A percentile compares a stretch with the other conserved stretches of the same genome.
Conservation (phyloP, 2,113 vertebrate species). For the Rhea americana region DNA sequence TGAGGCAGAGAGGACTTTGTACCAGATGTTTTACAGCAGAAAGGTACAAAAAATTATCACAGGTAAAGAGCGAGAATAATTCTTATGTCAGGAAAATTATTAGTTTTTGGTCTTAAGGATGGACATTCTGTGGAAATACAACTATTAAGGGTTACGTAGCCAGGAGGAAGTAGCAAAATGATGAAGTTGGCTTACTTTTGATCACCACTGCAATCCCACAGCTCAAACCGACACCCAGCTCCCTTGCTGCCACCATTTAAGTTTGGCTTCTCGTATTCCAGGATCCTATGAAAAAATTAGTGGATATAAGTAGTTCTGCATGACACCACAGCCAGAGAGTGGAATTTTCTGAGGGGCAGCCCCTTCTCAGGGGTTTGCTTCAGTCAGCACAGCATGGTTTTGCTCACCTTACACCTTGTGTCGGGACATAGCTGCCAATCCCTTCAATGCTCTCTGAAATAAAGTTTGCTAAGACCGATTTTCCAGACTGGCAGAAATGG, state of each 20-base stretch:
- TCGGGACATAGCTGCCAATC: slow-evolving; percentile 88
- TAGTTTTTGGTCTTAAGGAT: not conserved
- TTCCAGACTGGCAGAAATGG: slow-evolving; percentile 83
- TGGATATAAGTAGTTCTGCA: not conserved
- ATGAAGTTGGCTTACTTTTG: slow-evolving; percentile 79
- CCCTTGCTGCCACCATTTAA: slow-evolving; percentile 75
- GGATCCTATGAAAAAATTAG: slow-evolving; percentile 79
- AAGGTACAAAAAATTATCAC: not conserved
- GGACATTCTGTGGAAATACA: not conserved
- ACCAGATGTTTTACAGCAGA: not conserved
- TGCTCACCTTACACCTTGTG: slow-evolving; percentile 90
- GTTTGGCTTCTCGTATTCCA: slow-evolving; percentile 90
- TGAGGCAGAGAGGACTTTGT: not conserved
- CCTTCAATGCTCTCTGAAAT: slow-evolving; percentile 85
- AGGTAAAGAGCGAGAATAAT: not conserved
- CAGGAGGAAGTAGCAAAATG: not conserved
- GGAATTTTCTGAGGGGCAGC: not conserved
- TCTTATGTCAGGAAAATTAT: not conserved
- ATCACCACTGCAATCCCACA: slow-evolving; percentile 96
- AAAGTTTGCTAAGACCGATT: slow-evolving; percentile 91
- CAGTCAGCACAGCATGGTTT: fast-evolving
- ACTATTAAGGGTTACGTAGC: not conserved
- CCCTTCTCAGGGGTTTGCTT: not conserved
- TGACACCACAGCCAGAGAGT: fast-evolving
- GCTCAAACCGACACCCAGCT: slow-evolving; percentile 84